A percentile compares a stretch with the other conserved stretches of the same genome.
phyloP scores from a whole-genome alignment of 2,888 invertebrate genomes.

The Dyspetes luteomarginatus region DNA sequence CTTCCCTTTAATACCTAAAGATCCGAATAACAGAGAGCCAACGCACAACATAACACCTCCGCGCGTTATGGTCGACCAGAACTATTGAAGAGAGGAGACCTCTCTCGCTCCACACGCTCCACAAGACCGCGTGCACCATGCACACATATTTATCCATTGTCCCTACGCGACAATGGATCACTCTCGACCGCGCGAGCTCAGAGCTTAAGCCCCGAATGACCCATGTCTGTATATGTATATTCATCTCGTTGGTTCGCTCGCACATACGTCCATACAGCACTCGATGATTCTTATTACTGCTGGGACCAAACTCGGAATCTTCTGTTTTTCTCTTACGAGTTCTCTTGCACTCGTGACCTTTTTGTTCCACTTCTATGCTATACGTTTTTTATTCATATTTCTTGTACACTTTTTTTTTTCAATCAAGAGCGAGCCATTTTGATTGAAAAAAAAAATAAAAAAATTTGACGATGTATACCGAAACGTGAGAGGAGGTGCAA shows the following conservation, averaged over 20 bases:
- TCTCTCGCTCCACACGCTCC: conserved; percentile 20
- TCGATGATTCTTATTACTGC: conserved; percentile 36
- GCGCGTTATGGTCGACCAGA: conserved; percentile 73
- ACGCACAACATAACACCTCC: conserved; percentile 81
- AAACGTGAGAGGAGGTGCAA: conserved; percentile 22
- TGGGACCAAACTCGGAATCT: conserved; percentile 47
- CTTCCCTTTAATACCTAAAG: conserved; percentile 56
- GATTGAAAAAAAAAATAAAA: conserved; percentile 33
- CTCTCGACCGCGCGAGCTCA: conserved; percentile 70
- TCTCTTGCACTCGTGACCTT: conserved; percentile 51
- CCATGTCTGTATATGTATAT: conserved; percentile 52
- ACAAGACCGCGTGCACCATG: conserved; percentile 56
- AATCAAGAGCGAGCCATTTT: conserved; percentile 8
- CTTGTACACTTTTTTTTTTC: conserved; percentile 5
- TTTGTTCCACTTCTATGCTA: conserved; percentile 42
- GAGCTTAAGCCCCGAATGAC: conserved; percentile 59
- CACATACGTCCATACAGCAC: conserved; percentile 37
- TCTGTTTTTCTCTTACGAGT: conserved; percentile 42
- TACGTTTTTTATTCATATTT: conserved; percentile 4
- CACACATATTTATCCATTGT: conserved; percentile 70
- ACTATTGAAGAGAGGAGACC: conserved; percentile 76
- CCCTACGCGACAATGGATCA: conserved; percentile 79
- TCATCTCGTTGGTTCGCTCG: no score
- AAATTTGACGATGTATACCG: conserved; percentile 3
- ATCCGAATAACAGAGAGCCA: conserved; percentile 71